Evolutionary conservation across 1,140 invertebrate species (phyloP).

Genomic region (Panagrolaimus sp.): DNA sequence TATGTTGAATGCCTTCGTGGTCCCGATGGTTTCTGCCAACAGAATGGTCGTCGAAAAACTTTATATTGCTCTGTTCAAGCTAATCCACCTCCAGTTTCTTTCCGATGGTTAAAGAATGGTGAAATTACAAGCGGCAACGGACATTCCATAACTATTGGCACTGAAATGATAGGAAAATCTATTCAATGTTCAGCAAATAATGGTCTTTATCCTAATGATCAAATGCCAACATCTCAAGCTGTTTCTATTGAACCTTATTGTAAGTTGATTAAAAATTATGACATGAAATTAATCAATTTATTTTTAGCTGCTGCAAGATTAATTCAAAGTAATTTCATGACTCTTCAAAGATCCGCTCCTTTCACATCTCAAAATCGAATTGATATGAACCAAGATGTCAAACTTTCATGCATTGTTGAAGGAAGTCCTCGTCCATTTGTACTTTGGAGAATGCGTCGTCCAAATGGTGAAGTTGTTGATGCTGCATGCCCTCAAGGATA

Average conservation of each 20-base stretch:
- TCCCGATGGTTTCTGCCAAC: constrained; percentile 48
- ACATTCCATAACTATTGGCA: constrained; percentile 56
- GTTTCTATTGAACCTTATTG: constrained; percentile 58
- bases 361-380: constrained; percentile 50
- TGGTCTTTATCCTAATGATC: constrained; percentile 50
- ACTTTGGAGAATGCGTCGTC: constrained; percentile 53
- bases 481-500: constrained; percentile 52
- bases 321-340: constrained; percentile 52
- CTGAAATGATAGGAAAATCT: constrained; percentile 58
- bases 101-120: constrained; percentile 58
- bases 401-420: constrained; percentile 50
- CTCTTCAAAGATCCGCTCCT: constrained; percentile 41
- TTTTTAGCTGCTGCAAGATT: constrained; percentile 52
- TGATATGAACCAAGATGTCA: constrained; percentile 55
- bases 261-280: constrained; percentile 25
- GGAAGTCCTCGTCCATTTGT: constrained; percentile 55
- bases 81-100: constrained; percentile 49
- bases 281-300: background rate
- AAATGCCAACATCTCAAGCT: constrained; percentile 52
- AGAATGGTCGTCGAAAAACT: constrained; percentile 49
- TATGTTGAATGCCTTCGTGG: constrained; percentile 58
- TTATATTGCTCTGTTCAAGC: constrained; percentile 51
- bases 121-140: constrained; percentile 49
- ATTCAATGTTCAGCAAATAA: constrained; percentile 58
- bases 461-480: constrained; percentile 54